Percentiles rank a stretch among this genome's conserved stretches.
phyloP scores from a whole-genome alignment of 2,888 invertebrate genomes.

The Ctenicera cuprea region DNA sequence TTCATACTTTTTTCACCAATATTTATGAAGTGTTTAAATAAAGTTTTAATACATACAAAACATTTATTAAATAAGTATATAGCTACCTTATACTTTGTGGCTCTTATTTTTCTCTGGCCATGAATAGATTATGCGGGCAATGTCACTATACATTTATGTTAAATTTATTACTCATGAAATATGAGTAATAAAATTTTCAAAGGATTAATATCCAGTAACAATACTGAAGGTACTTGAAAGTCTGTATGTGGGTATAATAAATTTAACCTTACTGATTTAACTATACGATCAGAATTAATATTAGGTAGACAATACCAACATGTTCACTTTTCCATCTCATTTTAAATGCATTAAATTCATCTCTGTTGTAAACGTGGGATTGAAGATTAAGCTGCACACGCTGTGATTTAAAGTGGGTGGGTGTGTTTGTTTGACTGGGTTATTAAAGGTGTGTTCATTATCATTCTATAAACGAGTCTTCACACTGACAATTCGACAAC shows the following conservation, averaged over 20 bases:
- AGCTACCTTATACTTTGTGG: no score
- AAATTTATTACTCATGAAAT: constrained; percentile 9
- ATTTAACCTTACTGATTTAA: constrained; percentile 15
- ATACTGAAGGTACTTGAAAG: constrained; percentile 12
- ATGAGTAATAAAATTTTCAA: constrained; percentile 15
- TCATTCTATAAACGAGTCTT: constrained; percentile 49
- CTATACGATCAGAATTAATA: constrained; percentile 30
- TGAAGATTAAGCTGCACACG: constrained; percentile 30
- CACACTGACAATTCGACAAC: constrained; percentile 15
- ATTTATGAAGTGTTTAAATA: no score
- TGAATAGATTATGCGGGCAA: constrained; percentile 1
- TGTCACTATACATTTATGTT: background rate
- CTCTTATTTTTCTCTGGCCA: no score
- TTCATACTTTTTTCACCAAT: no score
- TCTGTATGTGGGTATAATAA: constrained; percentile 12
- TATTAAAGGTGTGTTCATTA: constrained; percentile 49
- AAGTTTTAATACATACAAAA: no score
- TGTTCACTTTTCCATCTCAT: constrained; percentile 19
- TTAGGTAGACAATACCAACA: constrained; percentile 27
- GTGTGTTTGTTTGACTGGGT: constrained; percentile 48
- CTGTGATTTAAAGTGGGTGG: constrained; percentile 46
- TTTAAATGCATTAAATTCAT: constrained; percentile 23
- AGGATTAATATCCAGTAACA: background rate
- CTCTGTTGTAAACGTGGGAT: constrained; percentile 26
- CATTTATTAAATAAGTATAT: no score